Base-by-base conservation (phyloP, 2,113 vertebrate species). In the Poicephalus gulielmi region DNA sequence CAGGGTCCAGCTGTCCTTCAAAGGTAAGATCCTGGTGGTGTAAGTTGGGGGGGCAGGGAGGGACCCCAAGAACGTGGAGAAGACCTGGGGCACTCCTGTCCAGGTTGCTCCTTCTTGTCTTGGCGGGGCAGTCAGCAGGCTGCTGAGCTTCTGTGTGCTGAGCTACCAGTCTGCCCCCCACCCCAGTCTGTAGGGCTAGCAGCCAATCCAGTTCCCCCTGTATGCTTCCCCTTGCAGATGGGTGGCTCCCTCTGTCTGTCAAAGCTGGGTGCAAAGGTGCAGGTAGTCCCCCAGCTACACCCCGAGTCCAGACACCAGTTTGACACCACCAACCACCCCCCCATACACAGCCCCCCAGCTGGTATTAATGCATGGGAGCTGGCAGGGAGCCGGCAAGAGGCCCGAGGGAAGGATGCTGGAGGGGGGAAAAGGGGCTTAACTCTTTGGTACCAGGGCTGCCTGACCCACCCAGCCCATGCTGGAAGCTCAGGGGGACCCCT, bases 1-100 rank as follows among this genome's bases (percentile, higher is more conserved):
- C 5, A 91, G 98, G 15, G 96, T 98, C 66, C 97, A 97, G 92
- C 98, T 98, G 55, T 98, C 98, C 66, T 98, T 98, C 96, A 98
- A 98, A 98, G 98, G 98, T 98, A 98, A 97, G 97, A 90, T 25
- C 39, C 50, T 3, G 13, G 25, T 0, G 8, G 33, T 5, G 13
- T 43, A 24, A 17, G 31, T 30, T 1, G 7, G 67, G 44, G 47
- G 39, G 22, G 11, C 3, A 14, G 55, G 20, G 37, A n/a, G 74
- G 80, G 62, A 79, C 79, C 67, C 57, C 46, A 11, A 20, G 70
- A 23, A 37, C 6, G 5, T 47, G 41, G 67, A 75, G 43, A 16
- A 67, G 62, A 63, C 16, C 17, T 17, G 16, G 2, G 11, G 15
- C 19, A 39, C 46, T 30, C 9, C 1, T 0, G 6, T 57, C 31